Evolutionary conservation across 2,888 invertebrate species (phyloP), one percentile per base, ranked within the genome.

Genomic region (Dendrolimus pini): DNA sequence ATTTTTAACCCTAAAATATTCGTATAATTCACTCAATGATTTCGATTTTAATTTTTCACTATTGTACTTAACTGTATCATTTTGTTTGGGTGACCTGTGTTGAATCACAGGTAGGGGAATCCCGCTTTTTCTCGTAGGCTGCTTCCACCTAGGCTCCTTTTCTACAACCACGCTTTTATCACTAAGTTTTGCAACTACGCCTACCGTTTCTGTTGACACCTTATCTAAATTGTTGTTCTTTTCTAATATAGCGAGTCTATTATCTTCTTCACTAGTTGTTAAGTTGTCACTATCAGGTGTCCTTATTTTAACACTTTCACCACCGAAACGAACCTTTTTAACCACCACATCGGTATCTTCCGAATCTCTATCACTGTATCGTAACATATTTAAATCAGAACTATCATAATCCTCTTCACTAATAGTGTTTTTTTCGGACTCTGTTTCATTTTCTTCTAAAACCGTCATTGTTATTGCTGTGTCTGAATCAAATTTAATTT

Each of bases 381-480:
- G 92, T 47, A 94, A 80, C 69, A 93, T 88, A 56, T 92, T 84
- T 56, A 83, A 74, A 66, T 91, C 89, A 9, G 85, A 73, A 75
- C 83, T 80, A 75, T 92, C 80, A 75, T 89, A 84, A 62, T 88
- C 91, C 60, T 85, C 83, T 59, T 89, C 89, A 60, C 89, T 89
- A 54, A 74, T 80, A 9, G 85, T 90, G 63, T 88, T 86, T 60
- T 78, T 83, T 30, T 88, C 89, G 13, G 86, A 83, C 67, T 87
- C 87, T 42, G 85, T 84, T 69, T 91, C 91, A 64, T 92, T 93
- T 72, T 94, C 94, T 78, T 96, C 96, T 30, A 96, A 87, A 58
- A 96, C 95, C 52, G 96, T 94, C 96, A 96, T 96, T 0, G 95
- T 96, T 52, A 96, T 94, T 0, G 95, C 94, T 0, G 95, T 95